phyloP scores from a whole-genome alignment of 2,888 invertebrate genomes.

The Junonia oenone region DNA sequence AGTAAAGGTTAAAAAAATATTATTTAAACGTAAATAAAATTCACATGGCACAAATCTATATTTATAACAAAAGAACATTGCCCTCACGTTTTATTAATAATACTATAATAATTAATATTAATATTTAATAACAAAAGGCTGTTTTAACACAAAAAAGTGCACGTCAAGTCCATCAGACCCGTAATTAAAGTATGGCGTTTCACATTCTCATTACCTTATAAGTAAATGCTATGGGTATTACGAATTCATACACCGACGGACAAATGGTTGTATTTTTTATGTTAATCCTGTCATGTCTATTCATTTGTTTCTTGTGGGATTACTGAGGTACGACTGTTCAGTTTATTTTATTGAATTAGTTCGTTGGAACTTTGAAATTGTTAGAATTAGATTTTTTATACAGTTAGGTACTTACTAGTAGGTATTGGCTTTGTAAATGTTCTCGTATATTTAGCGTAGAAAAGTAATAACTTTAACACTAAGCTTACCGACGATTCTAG shows the following conservation, averaged over 20 bases:
- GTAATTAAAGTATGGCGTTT: background rate
- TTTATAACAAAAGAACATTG: no score
- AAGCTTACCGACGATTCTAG: no score
- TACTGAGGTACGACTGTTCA: background rate
- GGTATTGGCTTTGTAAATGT: no score
- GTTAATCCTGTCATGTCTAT: background rate
- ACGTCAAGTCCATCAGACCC: background rate
- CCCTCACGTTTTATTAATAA: background rate
- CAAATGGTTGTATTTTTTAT: conserved; percentile 10
- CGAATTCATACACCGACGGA: conserved; percentile 13
- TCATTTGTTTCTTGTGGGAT: background rate
- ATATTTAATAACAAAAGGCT: conserved; percentile 1
- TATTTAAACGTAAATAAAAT: no score
- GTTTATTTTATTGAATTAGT: no score
- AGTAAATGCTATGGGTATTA: conserved; percentile 11
- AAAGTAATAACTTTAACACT: no score
- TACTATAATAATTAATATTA: background rate
- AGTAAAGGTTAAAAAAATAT: no score
- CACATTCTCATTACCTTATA: conserved; percentile 10
- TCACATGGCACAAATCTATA: no score
- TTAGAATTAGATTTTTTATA: no score
- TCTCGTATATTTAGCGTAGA: no score
- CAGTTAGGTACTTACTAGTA: background rate
- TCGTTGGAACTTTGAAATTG: no score
- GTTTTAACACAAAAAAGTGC: background rate